Evolutionary conservation across 2,113 vertebrate species (phyloP), one percentile per base, ranked within the genome.

Genomic region (Lipotes vexillifer): DNA sequence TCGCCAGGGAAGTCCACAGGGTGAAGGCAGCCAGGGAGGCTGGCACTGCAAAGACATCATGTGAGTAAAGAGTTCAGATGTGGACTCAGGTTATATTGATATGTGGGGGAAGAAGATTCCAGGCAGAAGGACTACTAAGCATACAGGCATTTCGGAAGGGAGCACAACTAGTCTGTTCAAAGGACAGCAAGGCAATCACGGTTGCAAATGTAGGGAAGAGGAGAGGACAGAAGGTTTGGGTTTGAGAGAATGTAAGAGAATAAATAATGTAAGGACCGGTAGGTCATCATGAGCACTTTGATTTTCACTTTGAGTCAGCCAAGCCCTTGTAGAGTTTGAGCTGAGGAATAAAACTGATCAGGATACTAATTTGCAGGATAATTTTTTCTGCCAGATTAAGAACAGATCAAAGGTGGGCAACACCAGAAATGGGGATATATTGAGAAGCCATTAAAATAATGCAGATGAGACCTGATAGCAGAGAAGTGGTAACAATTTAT

Each of bases 401-500:
- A 88, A 61, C 5, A 74, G 14, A 59, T 36, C 38, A 52, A 46
- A 86, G 17, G 14, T 89, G 8, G 18, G 20, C n/a, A 52, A 49
- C 8, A 23, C 20, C 23, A 84, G 52, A 93, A 89, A 78, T 44
- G 2, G 31, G 5, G 2, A 5, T 52, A 46, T 14, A 31, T 36
- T 81, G 59, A 94, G 77, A 59, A 87, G 17, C 29, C 29, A 13
- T 61, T 31, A 66, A 87, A 91, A 31, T 82, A 68, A 49, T 66
- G 31, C 46, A 81, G 2, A 33, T 63, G 33, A 82, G 33, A 25
- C 33, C 13, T 36, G 8, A 75, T 41, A 57, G 11, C 59, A 92
- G 27, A 68, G 25, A 91, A 66, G 11, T 49, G 21, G 13, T 59
- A 23, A 57, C 52, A 87, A 41, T 68, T 23, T 44, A 31, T 75